These are phyloP conservation scores for Cheilosia scutellata DNA, from an alignment of 2,888 invertebrate species.

Conservation along the genomic window DNA sequence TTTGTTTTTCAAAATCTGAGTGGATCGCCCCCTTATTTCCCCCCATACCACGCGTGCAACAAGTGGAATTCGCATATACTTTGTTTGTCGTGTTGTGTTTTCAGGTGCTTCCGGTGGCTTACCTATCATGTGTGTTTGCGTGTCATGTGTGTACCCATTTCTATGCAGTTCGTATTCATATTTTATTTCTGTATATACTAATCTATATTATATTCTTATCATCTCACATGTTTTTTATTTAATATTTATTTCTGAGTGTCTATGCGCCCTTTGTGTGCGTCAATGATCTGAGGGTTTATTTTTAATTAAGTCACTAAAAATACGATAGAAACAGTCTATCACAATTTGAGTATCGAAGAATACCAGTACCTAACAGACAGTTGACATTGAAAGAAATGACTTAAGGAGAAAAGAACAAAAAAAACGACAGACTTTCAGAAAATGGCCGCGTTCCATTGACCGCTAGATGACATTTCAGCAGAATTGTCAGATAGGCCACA, in stretches of 20 bases:
- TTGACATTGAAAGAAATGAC: too few relatives aligned
- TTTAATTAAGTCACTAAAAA: too few relatives aligned
- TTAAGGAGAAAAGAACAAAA: too few relatives aligned
- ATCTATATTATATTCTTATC: neutral
- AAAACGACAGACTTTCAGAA: too few relatives aligned
- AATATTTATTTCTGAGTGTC: neutral
- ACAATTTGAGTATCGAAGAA: too few relatives aligned
- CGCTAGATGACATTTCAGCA: too few relatives aligned
- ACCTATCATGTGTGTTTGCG: conserved; percentile 15
- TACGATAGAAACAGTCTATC: too few relatives aligned
- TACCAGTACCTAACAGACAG: too few relatives aligned
- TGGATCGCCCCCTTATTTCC: conserved; percentile 25
- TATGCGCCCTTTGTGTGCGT: neutral
- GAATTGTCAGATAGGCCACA: too few relatives aligned
- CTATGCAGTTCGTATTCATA: conserved; percentile 33
- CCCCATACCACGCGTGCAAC: neutral
- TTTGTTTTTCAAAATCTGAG: conserved; percentile 48
- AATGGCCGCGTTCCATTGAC: too few relatives aligned
- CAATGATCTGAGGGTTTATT: too few relatives aligned
- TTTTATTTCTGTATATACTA: neutral
- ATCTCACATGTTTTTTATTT: neutral
- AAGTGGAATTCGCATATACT: conserved; percentile 21
- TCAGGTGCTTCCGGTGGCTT: conserved; percentile 50
- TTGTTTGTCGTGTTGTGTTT: conserved; percentile 17
- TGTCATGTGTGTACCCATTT: conserved; percentile 29